Base-by-base conservation (phyloP, 2,113 vertebrate species). In the Brachirus orientalis region DNA sequence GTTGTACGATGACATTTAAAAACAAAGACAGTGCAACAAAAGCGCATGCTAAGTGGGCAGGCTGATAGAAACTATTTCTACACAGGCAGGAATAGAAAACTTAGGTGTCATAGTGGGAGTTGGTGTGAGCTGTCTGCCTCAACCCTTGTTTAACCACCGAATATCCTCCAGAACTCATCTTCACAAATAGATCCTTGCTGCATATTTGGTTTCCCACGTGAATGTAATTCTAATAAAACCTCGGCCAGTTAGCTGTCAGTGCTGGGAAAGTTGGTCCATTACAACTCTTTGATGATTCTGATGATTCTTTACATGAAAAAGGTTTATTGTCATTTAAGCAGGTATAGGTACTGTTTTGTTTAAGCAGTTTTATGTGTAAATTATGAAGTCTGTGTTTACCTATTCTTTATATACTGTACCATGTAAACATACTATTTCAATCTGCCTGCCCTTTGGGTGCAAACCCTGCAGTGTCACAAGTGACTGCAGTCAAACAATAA, bases 91-190 rank as follows among this genome's bases (percentile, higher is more conserved):
- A 78, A 69, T 73, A 77, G 72, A 63, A 64, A 37, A 12, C 16
- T 45, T 51, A 80, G 61, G 69, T 79, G 73, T 70, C n/a, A 28
- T 14, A 57, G 79, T 81, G 79, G 79, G 75, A 60, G 74, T 53
- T 64, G 57, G 74, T 74, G 81, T 70, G 54, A 71, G 40, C 19
- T 10, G 43, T 55, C 56, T 77, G 66, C 35, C 61, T 59, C 63
- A 52, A 63, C 48, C 37, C 40, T 41, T 18, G 7, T 70, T 69
- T 78, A 81, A 67, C 54, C 51, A 71, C 61, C 20, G 52, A 22
- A 38, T 50, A 59, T 44, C 47, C 19, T 59, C 14, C 28, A 48
- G 43, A 51, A 6, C 8, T 75, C 8, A 6, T 28, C 3, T 28
- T 28, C 28, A 28, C 28, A 28, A 28, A 28, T 28, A 28, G 28